phyloP scores from a whole-genome alignment of 2,113 vertebrate species.

The Pao palembangensis region DNA sequence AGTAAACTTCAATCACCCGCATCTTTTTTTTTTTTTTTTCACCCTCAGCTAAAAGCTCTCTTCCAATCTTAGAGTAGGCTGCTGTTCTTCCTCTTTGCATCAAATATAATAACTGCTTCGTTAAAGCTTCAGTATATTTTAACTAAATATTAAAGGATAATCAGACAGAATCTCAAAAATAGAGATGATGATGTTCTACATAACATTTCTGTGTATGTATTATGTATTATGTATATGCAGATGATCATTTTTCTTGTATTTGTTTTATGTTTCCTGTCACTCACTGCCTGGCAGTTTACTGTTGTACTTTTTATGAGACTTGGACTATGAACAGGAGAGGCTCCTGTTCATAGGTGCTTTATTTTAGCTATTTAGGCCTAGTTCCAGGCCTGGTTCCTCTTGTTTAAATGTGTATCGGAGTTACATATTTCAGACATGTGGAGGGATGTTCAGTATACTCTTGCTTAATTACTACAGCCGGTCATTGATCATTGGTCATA shows the following conservation, averaged over 20 bases:
- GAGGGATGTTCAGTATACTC: too few species aligned
- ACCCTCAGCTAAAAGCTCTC: constrained; percentile 24
- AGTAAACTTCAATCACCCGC: constrained; percentile 53
- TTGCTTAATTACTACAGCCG: too few species aligned
- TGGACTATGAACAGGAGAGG: constrained; percentile 51
- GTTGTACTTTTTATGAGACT: constrained; percentile 44
- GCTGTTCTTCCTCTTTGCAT: not conserved
- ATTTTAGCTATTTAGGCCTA: constrained; percentile 10
- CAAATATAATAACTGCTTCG: not conserved
- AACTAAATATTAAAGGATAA: too few species aligned
- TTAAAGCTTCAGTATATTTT: too few species aligned
- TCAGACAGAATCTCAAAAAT: too few species aligned
- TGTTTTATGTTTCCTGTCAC: not conserved
- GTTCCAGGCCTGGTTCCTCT: not conserved
- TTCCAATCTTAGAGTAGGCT: constrained; percentile 39
- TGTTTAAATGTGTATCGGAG: not conserved
- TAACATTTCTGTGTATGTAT: too few species aligned
- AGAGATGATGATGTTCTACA: too few species aligned
- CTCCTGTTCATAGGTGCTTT: not conserved
- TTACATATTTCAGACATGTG: not conserved
- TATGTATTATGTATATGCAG: too few species aligned
- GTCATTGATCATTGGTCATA: too few species aligned
- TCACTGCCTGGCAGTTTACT: not conserved
- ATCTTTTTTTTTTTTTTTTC: constrained; percentile 50
- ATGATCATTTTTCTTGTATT: not conserved